Evolutionary conservation across 2,888 invertebrate genomes (phyloP).

Genomic region (Sinopyrophorus schimmeli): DNA sequence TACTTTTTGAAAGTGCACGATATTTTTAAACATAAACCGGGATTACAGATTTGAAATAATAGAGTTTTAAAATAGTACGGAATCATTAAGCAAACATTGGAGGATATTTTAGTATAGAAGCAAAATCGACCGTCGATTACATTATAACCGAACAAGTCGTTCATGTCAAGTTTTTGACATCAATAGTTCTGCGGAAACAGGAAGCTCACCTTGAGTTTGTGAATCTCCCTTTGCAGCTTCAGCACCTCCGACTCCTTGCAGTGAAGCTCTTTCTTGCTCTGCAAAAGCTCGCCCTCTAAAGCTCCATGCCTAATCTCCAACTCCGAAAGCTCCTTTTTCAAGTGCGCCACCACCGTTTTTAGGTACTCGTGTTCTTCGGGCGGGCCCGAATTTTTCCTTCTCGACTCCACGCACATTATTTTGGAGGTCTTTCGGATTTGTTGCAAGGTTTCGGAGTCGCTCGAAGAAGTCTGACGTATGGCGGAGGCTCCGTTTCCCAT

Average conservation of each 20-base stretch:
- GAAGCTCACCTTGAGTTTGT: conserved; percentile 66
- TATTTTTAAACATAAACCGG: too few species aligned
- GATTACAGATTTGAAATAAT: too few species aligned
- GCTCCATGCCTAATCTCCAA: conserved; percentile 57
- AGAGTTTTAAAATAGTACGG: too few species aligned
- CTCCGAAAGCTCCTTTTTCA: conserved; percentile 57
- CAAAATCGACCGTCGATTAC: conserved; percentile 3
- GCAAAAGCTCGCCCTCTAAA: conserved; percentile 60
- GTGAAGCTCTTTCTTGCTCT: conserved; percentile 60
- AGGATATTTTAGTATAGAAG: neutral
- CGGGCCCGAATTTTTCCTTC: conserved; percentile 40
- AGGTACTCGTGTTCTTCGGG: conserved; percentile 52
- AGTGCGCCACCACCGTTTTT: conserved; percentile 53
- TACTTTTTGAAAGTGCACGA: too few species aligned
- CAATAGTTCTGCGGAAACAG: neutral
- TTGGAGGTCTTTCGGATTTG: conserved; percentile 47
- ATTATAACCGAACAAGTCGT: conserved; percentile 3
- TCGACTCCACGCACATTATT: conserved; percentile 39
- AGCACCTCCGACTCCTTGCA: conserved; percentile 62
- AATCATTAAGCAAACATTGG: too few species aligned
- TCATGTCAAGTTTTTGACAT: conserved; percentile 1
- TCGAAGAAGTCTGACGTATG: conserved; percentile 41
- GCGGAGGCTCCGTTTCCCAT: conserved; percentile 53
- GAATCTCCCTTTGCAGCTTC: conserved; percentile 68
- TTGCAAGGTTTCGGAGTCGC: conserved; percentile 42